A percentile compares a stretch with the other conserved stretches of the same genome.
phyloP scores from a whole-genome alignment of 2,113 vertebrate genomes.

The Xiphophorus hellerii region DNA sequence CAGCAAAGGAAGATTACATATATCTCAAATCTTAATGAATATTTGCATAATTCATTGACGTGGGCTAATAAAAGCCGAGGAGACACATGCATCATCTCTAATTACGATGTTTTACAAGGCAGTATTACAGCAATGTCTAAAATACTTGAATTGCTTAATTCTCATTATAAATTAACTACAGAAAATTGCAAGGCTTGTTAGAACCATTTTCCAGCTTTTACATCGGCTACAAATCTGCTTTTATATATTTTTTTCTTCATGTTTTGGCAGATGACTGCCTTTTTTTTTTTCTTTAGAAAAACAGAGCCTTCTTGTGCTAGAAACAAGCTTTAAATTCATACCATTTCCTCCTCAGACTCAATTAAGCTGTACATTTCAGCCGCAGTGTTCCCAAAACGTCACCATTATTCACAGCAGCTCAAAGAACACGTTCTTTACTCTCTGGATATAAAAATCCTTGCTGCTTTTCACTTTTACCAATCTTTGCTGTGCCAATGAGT shows the following conservation, averaged over 20 bases:
- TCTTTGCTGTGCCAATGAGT: slow-evolving; percentile 38
- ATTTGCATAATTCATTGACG: slow-evolving; percentile 54
- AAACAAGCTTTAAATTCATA: slow-evolving; percentile 32
- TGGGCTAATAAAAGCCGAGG: slow-evolving; percentile 51
- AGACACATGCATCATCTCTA: slow-evolving; percentile 66
- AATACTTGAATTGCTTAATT: slow-evolving; percentile 66
- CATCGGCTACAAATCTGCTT: slow-evolving; percentile 51
- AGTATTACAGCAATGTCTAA: slow-evolving; percentile 56
- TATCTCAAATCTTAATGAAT: slow-evolving; percentile 38
- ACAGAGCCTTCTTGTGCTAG: slow-evolving; percentile 17
- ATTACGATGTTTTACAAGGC: slow-evolving; percentile 69
- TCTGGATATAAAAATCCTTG: slow-evolving; percentile 45
- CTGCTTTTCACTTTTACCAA: slow-evolving; percentile 47
- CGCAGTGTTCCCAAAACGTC: slow-evolving; percentile 36
- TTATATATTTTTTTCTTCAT: slow-evolving; percentile 55
- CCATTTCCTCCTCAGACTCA: slow-evolving; percentile 28
- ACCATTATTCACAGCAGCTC: slow-evolving; percentile 40
- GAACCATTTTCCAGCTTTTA: slow-evolving; percentile 55
- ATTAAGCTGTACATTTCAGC: slow-evolving; percentile 27
- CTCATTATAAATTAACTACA: slow-evolving; percentile 61
- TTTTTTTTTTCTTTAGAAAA: neutral
- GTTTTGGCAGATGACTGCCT: slow-evolving; percentile 32
- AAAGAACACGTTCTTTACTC: slow-evolving; percentile 42
- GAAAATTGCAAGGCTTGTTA: slow-evolving; percentile 57
- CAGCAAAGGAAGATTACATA: slow-evolving; percentile 26